A percentile compares a stretch with the other conserved stretches of the same genome.
Conservation (phyloP, 2,797 vertebrate species). For the Eidolon dupreanum region DNA sequence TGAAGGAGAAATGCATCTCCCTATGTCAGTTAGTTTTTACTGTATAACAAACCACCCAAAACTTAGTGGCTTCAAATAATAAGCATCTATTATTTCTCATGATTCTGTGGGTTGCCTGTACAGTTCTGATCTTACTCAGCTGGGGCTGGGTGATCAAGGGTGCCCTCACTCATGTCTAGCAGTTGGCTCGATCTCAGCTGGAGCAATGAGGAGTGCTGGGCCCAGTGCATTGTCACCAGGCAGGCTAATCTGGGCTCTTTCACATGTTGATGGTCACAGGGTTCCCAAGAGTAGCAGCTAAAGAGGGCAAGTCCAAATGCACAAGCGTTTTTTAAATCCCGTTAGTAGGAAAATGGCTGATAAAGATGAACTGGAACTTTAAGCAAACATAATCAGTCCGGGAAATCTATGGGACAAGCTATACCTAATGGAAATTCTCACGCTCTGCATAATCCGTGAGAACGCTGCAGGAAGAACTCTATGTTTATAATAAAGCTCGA, state of each 20-base stretch:
- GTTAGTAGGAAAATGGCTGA: no score
- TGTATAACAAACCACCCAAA: background rate
- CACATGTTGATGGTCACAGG: background rate
- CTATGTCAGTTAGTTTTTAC: background rate
- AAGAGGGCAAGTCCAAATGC: background rate
- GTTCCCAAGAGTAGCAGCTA: background rate
- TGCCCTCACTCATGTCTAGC: background rate
- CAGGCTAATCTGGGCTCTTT: background rate
- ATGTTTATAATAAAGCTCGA: no score
- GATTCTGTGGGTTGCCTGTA: no score
- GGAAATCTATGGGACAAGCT: no score
- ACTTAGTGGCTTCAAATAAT: background rate
- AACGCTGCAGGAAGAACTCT: no score
- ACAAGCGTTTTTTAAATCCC: background rate
- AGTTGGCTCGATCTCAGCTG: background rate
- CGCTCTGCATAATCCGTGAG: no score
- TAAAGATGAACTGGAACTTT: no score
- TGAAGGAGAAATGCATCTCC: background rate
- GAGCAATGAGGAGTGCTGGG: background rate
- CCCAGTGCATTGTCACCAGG: background rate
- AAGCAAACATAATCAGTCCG: no score
- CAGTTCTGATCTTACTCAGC: no score
- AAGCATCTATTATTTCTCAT: no score
- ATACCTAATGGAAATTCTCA: no score
- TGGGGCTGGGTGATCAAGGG: no score